Percentiles rank a stretch among this genome's conserved stretches.
Conservation (phyloP, 1,140 invertebrate species). For the Trachymyrmex cornetzi region DNA sequence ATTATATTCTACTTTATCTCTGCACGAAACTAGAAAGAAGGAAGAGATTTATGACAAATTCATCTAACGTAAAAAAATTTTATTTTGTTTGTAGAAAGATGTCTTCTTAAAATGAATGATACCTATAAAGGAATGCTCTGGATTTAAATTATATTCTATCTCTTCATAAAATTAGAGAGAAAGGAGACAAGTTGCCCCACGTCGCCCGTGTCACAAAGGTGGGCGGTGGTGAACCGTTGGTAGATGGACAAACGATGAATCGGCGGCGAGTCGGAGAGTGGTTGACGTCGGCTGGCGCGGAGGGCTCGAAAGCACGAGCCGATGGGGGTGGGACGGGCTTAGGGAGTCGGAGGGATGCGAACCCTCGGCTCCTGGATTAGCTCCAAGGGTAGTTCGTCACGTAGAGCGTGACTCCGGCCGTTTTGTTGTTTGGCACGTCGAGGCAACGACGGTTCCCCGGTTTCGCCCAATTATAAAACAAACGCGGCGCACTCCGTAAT, state of each 20-base stretch:
- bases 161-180: not conserved
- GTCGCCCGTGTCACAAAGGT: not conserved
- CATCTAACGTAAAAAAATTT: no score
- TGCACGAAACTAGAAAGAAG: no score
- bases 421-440: conserved; percentile 87
- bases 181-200: not conserved
- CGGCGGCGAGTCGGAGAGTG: conserved; percentile 5
- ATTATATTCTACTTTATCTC: not conserved
- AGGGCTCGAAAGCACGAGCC: not conserved
- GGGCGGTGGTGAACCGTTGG: not conserved
- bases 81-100: no score
- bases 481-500: conserved; percentile 85
- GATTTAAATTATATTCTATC: not conserved
- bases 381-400: conserved; percentile 86
- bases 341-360: conserved; percentile 54
- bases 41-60: no score
- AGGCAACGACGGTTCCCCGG: conserved; percentile 77
- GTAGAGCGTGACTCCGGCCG: conserved; percentile 85
- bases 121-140: no score
- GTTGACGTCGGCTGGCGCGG: conserved; percentile 8
- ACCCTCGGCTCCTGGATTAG: conserved; percentile 80
- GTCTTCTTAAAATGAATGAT: no score
- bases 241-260: conserved; percentile 43
- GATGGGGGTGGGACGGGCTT: conserved; percentile 28
- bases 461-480: conserved; percentile 87